Base-by-base conservation (phyloP, 2,888 invertebrate genomes). In the Mesorhabditis sp. region DNA sequence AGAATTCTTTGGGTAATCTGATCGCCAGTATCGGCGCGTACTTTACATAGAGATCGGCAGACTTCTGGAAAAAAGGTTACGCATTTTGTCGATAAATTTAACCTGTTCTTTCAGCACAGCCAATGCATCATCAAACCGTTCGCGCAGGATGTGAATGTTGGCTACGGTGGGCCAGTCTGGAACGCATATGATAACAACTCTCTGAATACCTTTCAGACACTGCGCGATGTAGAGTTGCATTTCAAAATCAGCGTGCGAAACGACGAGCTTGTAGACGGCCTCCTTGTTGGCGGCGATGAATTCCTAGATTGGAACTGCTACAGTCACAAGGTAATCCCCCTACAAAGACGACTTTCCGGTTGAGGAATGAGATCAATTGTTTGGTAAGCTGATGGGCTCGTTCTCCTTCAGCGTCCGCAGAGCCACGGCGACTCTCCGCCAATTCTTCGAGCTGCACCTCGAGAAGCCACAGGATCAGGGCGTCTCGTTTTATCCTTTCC, bases 381-480 rank as follows among this genome's bases (percentile, higher is more conserved):
- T 50, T 50, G 10, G 58, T 50, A 2, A 50, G 68, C 90, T 90
- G 82, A 93, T 92, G 2, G 92, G 86, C 64, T 89, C 89, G 15
- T 67, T 66, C 4, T 74, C 67, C 58, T 71, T 72, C 28, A 65
- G 72, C 42, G 6, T 67, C 61, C 7, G 44, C 63, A 58, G 71
- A 70, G 4, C 63, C 68, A 58, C 74, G 70, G 45, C 78, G 67
- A 63, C 75, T 71, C n/a, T 76, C 76, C 2, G 77, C 75, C 62
- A 80, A 66, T 70, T 80, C 78, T 5, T 72, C 70, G 43, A 80
- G 65, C 63, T 80, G 80, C 50, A 98, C 88, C 87, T 98, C 97
- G 0, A 94, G 90, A 78, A 96, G 90, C 96, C 97, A 98, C 69
- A 95, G 90, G 0, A 95, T 92, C 58, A 98, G 89, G 90, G 95